phyloP scores from a whole-genome alignment of 2,888 invertebrate species.

The Metellina segmentata region DNA sequence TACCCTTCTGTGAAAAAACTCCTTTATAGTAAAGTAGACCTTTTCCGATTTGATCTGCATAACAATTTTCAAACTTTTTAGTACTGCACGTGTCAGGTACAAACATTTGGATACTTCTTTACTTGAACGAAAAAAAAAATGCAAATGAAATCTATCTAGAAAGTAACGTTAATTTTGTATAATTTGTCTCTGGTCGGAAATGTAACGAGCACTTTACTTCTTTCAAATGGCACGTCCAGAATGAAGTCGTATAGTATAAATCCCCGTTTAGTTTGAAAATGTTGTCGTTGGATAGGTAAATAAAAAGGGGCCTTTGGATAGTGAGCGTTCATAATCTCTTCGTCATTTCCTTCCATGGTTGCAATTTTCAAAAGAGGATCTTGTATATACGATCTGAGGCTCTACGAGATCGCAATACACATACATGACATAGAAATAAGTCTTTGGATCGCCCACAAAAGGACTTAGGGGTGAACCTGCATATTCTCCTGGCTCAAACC shows the following conservation, averaged over 20 bases:
- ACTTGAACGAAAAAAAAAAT: not conserved
- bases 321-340: constrained; percentile 16
- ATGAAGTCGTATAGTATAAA: constrained; percentile 17
- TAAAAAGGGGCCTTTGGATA: constrained; percentile 10
- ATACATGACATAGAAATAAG: constrained; percentile 27
- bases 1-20: constrained; percentile 20
- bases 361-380: constrained; percentile 8
- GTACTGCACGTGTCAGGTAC: constrained; percentile 24
- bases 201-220: constrained; percentile 13
- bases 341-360: constrained; percentile 33
- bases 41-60: constrained; percentile 4
- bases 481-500: constrained; percentile 29
- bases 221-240: constrained; percentile 30
- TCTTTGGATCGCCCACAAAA: constrained; percentile 26
- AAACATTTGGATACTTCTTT: no score
- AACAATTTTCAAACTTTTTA: constrained; percentile 36
- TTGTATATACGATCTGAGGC: not conserved
- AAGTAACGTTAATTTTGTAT: not conserved
- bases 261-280: not conserved
- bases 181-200: constrained; percentile 12
- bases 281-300: constrained; percentile 25
- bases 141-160: no score
- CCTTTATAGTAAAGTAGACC: constrained; percentile 42
- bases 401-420: constrained; percentile 4
- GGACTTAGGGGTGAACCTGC: not conserved